Percentiles rank a stretch among this genome's conserved stretches.
Evolutionary conservation across 2,888 invertebrate species (phyloP).

Genomic region (Leucoptera coffeella): DNA sequence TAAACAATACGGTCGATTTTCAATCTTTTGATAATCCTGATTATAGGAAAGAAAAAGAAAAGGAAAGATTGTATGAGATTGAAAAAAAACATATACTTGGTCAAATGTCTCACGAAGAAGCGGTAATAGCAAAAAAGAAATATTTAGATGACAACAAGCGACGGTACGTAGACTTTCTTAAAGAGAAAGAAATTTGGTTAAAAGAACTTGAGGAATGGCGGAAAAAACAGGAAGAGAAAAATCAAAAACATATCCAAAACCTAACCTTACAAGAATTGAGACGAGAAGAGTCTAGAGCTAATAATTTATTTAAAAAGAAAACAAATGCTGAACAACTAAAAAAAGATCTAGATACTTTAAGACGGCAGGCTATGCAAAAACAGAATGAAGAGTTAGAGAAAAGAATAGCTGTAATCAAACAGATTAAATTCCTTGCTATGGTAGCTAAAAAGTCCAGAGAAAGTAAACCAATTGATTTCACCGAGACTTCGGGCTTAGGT

Average conservation of each 20-base stretch:
- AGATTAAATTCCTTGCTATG: slow-evolving; percentile 38
- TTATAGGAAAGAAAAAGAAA: too few relatives aligned
- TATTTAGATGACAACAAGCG: slow-evolving; percentile 36
- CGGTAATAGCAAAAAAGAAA: slow-evolving; percentile 48
- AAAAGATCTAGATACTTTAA: slow-evolving; percentile 18
- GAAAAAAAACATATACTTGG: slow-evolving; percentile 55
- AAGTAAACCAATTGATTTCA: slow-evolving; percentile 52
- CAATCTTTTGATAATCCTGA: too few relatives aligned
- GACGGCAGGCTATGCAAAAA: slow-evolving; percentile 27
- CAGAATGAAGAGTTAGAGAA: slow-evolving; percentile 45
- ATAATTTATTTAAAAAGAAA: slow-evolving; percentile 18
- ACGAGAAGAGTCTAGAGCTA: slow-evolving; percentile 21
- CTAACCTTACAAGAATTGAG: slow-evolving; percentile 21
- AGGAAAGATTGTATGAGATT: slow-evolving; percentile 41
- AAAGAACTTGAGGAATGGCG: slow-evolving; percentile 47
- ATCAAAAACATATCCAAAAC: slow-evolving; percentile 36
- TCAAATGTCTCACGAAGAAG: slow-evolving; percentile 53
- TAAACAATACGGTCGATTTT: too few relatives aligned
- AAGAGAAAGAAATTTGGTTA: slow-evolving; percentile 39
- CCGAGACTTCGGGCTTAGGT: slow-evolving; percentile 52
- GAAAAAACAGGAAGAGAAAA: slow-evolving; percentile 35
- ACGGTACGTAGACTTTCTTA: slow-evolving; percentile 39
- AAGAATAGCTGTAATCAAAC: slow-evolving; percentile 38
- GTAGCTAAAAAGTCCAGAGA: slow-evolving; percentile 44
- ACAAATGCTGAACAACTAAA: slow-evolving; percentile 20